Percentiles rank a stretch among this genome's conserved stretches.
These are phyloP conservation scores for Nothoprocta perdicaria DNA, from an alignment of 2,113 vertebrate species.

Conservation along the genomic window DNA sequence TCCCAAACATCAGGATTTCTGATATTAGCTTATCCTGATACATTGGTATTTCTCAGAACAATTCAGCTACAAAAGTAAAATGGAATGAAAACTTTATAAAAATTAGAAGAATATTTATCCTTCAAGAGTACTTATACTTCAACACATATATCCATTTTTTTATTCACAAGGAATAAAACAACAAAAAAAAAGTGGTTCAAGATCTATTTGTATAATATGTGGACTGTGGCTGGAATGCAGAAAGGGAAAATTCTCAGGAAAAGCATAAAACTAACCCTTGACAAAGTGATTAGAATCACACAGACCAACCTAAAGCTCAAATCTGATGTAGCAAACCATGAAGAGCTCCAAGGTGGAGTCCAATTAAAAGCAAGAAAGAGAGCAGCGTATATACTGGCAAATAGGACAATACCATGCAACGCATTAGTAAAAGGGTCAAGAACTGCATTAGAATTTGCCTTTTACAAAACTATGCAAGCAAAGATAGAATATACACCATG, in stretches of 20 bases:
- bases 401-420: background rate
- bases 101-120: background rate
- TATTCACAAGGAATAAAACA: background rate
- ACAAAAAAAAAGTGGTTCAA: background rate
- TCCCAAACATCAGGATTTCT: background rate
- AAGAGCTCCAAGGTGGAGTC: background rate
- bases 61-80: background rate
- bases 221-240: background rate
- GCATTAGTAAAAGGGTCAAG: background rate
- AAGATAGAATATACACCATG: background rate
- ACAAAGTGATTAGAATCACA: constrained; percentile 7
- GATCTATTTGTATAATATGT: background rate
- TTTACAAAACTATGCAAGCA: background rate
- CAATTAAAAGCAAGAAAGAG: background rate
- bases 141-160: background rate
- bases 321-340: background rate
- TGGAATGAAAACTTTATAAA: background rate
- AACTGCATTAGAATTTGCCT: background rate
- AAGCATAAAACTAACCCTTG: background rate
- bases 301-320: constrained; percentile 1
- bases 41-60: background rate
- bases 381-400: background rate
- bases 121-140: background rate
- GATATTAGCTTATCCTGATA: background rate
- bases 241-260: background rate